Base-by-base conservation (phyloP, 1,140 invertebrate genomes). In the Euglossa dilemma region DNA sequence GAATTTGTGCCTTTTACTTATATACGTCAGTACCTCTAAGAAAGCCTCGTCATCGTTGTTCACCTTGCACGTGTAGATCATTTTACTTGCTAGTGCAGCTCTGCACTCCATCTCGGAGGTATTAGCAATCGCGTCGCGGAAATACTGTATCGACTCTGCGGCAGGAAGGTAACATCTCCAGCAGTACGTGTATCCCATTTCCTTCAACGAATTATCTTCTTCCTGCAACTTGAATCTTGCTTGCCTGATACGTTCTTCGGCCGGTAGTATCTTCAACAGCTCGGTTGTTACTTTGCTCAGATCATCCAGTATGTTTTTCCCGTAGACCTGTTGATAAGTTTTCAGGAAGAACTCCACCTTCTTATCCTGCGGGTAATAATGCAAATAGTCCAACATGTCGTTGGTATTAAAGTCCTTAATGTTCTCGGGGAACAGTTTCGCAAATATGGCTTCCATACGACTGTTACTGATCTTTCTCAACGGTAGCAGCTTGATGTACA, bases 141-240 rank as follows among this genome's bases (percentile, higher is more conserved):
- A 82, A 3, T 72, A 11, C 0, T 87, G 73, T 61, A 94, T 90
- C 1, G 90, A 76, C 50, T 93, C 91, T 0, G 85, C 5, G 0
- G 81, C 63, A 1, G 89, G 76, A n/a, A 94, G 78, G 56, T 92
- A 94, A 77, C 89, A 90, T 47, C 75, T 86, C 93, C 93, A 93
- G 0, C 71, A 82, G 11, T 25, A 25, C 2, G 75, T 28, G 1
- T 74, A 76, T 11, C 75, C 11, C 0, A 18, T n/a, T 25, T 0
- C 0, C 1, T 12, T 9, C 1, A 0, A 0, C 0, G 0, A 0
- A 12, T 11, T 6, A 85, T 80, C 0, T 50, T 43, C 50, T 50
- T 80, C 2, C 54, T 66, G 14, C 18, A 93, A n/a, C 36, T 93
- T 92, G 11, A 82, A 76, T 28, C 73, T 83, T 4, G 91, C 92